Conservation (phyloP, 1,140 invertebrate genomes). For the Papilio xuthus region DNA sequence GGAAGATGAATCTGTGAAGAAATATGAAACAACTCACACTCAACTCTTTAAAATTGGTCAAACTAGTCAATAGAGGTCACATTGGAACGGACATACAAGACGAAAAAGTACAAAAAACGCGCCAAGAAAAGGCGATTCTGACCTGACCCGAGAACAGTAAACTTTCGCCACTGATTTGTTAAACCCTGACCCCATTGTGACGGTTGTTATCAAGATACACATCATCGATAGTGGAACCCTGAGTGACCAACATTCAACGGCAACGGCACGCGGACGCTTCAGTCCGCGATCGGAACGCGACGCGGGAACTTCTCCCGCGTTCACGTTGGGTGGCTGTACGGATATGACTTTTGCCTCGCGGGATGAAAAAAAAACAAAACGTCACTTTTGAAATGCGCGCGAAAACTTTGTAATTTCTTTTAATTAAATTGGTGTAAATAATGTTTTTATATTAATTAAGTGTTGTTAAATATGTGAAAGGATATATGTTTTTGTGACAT, state of each 20-base stretch:
- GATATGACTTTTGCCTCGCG: slow-evolving; percentile 40
- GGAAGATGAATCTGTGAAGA: too few relatives aligned
- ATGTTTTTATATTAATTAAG: background rate
- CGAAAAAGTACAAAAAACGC: background rate
- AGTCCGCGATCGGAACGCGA: slow-evolving; percentile 65
- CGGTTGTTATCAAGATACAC: slow-evolving; percentile 69
- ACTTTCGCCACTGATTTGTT: slow-evolving; percentile 56
- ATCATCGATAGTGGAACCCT: slow-evolving; percentile 68
- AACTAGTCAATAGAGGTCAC: too few relatives aligned
- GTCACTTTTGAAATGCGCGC: slow-evolving; percentile 29
- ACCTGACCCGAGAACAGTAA: slow-evolving; percentile 31
- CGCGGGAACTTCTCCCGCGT: slow-evolving; percentile 55
- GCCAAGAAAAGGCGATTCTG: background rate
- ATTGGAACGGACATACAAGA: too few relatives aligned
- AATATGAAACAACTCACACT: too few relatives aligned
- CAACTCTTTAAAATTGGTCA: too few relatives aligned
- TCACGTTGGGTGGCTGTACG: slow-evolving; percentile 33
- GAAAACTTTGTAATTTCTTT: slow-evolving; percentile 5
- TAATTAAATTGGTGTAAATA: background rate
- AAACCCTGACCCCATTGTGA: slow-evolving; percentile 69
- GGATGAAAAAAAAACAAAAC: slow-evolving; percentile 40
- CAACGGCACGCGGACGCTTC: slow-evolving; percentile 55
- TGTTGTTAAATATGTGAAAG: background rate
- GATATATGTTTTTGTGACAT: slow-evolving; percentile 10
- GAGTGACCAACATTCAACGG: slow-evolving; percentile 65